Conservation (phyloP, 1,140 invertebrate species). For the Magallana angulata region DNA sequence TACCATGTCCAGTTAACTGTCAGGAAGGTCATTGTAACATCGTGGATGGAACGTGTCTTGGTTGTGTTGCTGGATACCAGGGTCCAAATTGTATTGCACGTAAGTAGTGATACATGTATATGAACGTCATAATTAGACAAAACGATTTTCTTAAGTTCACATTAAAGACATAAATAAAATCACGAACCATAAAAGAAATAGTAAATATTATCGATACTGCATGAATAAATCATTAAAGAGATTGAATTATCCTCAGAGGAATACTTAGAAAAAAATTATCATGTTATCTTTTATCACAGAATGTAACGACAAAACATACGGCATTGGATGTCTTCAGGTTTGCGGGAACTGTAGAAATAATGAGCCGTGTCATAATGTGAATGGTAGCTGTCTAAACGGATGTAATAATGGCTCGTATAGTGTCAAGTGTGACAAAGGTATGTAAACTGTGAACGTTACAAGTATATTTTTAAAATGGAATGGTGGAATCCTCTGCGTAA, state of each 20-base stretch:
- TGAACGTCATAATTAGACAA: too few species aligned
- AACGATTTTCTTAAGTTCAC: too few species aligned
- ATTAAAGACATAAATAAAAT: too few species aligned
- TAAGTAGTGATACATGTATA: not conserved
- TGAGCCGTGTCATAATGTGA: not conserved
- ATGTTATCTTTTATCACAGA: not conserved
- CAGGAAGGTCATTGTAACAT: not conserved
- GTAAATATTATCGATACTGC: too few species aligned
- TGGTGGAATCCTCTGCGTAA: too few species aligned
- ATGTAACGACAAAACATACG: not conserved
- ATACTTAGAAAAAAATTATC: too few species aligned
- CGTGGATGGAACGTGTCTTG: not conserved
- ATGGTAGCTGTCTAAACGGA: conserved; percentile 9
- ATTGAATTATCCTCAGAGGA: too few species aligned
- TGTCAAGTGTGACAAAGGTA: conserved; percentile 24
- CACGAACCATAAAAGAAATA: too few species aligned
- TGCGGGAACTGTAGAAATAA: conserved; percentile 19
- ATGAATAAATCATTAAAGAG: too few species aligned
- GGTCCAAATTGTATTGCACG: not conserved
- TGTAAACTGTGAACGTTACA: not conserved
- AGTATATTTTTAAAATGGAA: too few species aligned
- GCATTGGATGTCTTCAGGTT: not conserved
- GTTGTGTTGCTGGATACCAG: not conserved
- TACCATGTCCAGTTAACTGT: too few species aligned
- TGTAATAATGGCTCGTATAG: not conserved